These are phyloP conservation scores for Ceramica pisi DNA, from an alignment of 2,888 invertebrate species.

Conservation along the genomic window DNA sequence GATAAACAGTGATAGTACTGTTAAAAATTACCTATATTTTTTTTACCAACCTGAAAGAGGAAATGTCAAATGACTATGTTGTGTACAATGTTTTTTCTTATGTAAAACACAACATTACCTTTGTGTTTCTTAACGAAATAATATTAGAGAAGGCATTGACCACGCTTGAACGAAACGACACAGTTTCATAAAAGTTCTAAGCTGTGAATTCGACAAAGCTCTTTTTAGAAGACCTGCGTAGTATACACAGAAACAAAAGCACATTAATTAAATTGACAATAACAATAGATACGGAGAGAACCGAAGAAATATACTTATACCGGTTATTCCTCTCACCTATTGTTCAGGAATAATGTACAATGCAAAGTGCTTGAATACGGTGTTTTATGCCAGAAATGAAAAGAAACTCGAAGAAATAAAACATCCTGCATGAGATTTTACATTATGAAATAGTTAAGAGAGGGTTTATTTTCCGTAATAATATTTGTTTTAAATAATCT, in stretches of 20 bases:
- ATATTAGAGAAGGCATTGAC: background rate
- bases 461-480: background rate
- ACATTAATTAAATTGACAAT: conserved; percentile 46
- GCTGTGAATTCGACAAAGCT: conserved; percentile 11
- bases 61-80: no score
- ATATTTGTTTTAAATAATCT: no score
- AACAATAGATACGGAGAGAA: conserved; percentile 34
- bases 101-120: background rate
- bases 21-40: no score
- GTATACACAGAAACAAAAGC: conserved; percentile 33
- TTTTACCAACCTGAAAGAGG: no score
- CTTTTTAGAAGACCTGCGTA: conserved; percentile 13
- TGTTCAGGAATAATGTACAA: conserved; percentile 58
- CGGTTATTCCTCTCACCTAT: conserved; percentile 41
- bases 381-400: conserved; percentile 42
- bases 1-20: background rate
- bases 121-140: background rate
- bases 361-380: conserved; percentile 44
- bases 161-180: background rate
- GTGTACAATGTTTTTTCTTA: background rate
- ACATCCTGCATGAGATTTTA: conserved; percentile 14
- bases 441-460: background rate
- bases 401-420: conserved; percentile 38
- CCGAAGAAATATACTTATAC: conserved; percentile 51
- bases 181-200: conserved; percentile 6